phyloP scores from a whole-genome alignment of 2,888 invertebrate genomes.

The Tromatobia lineatoria region DNA sequence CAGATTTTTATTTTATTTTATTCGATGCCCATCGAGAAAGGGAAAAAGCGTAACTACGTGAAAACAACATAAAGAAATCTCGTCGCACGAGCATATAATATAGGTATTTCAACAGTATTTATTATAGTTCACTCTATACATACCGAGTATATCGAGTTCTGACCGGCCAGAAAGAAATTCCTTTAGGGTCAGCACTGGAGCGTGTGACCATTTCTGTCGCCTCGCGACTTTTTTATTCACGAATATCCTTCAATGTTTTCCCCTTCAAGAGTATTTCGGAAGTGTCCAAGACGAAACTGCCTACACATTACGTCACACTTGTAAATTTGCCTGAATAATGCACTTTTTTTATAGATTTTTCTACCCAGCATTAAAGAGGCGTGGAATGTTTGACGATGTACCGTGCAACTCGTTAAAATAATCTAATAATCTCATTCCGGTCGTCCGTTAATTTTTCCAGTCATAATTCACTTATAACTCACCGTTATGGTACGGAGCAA shows the following conservation, averaged over 20 bases:
- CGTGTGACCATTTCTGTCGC: slow-evolving; percentile 83
- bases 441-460: too few species aligned
- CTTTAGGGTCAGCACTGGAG: slow-evolving; percentile 83
- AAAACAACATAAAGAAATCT: slow-evolving; percentile 82
- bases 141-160: slow-evolving; percentile 70
- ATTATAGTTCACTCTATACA: slow-evolving; percentile 16
- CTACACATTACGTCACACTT: slow-evolving; percentile 18
- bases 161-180: slow-evolving; percentile 59
- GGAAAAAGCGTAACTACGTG: slow-evolving; percentile 80
- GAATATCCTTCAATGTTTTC: slow-evolving; percentile 69
- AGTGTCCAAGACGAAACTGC: not conserved
- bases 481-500: too few species aligned
- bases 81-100: slow-evolving; percentile 68
- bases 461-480: too few species aligned
- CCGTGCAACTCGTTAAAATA: too few species aligned
- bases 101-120: slow-evolving; percentile 36
- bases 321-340: slow-evolving; percentile 2
- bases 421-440: too few species aligned
- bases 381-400: too few species aligned
- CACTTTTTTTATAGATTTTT: slow-evolving; percentile 14
- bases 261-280: not conserved
- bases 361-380: not conserved
- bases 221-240: slow-evolving; percentile 81
- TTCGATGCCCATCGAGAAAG: slow-evolving; percentile 66
- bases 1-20: slow-evolving; percentile 70